These are phyloP conservation scores for Suricata suricatta DNA, from an alignment of 2,113 vertebrate species.

Conservation along the genomic window DNA sequence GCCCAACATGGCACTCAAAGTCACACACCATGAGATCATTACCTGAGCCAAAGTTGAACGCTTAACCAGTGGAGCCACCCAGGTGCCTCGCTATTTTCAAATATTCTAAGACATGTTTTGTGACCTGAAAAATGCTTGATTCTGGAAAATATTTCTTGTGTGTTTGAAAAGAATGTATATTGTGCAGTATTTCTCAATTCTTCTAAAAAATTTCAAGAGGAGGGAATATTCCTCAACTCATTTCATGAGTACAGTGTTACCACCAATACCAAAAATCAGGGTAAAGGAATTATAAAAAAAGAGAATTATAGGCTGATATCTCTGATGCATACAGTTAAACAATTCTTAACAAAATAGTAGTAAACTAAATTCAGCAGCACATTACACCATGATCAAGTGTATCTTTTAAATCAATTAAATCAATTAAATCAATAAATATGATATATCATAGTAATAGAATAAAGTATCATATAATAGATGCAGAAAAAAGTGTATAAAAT, in stretches of 20 bases:
- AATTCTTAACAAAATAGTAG: not conserved
- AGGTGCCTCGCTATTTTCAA: not conserved
- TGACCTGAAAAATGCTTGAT: not conserved
- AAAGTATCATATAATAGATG: not conserved
- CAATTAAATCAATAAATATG: not conserved
- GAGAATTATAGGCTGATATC: not conserved
- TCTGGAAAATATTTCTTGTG: not conserved
- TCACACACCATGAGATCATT: too few relatives aligned
- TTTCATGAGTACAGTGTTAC: not conserved
- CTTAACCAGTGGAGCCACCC: too few relatives aligned
- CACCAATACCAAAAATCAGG: not conserved
- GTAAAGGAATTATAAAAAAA: not conserved
- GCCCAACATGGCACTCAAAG: too few relatives aligned
- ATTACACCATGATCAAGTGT: not conserved
- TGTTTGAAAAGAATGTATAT: not conserved
- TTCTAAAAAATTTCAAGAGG: not conserved
- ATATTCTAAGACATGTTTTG: not conserved
- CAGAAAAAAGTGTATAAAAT: not conserved
- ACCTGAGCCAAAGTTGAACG: too few relatives aligned
- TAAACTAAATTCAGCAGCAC: not conserved
- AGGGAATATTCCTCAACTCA: not conserved
- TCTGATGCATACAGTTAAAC: not conserved
- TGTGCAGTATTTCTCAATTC: not conserved
- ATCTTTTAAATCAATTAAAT: not conserved
- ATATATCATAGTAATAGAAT: not conserved